phyloP scores from a whole-genome alignment of 2,113 vertebrate species.

The Rissa tridactyla region DNA sequence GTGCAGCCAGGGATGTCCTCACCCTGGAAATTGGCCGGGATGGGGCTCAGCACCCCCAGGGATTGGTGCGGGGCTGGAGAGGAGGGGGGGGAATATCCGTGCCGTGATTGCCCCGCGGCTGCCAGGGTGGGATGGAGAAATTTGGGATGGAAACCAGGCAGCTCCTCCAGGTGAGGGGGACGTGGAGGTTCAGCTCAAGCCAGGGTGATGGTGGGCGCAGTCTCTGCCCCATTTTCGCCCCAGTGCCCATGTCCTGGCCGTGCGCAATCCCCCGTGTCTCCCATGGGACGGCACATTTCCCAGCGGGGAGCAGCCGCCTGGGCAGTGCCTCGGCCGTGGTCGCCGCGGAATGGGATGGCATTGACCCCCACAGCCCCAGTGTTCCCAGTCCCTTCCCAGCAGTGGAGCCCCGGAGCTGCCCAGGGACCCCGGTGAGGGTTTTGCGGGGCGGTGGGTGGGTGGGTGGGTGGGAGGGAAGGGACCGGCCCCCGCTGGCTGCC shows the following conservation, averaged over 20 bases:
- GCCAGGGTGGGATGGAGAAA: background rate
- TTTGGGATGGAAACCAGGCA: background rate
- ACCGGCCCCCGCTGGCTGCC: fast-evolving
- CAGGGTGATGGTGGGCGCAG: too few relatives aligned
- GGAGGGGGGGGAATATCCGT: background rate
- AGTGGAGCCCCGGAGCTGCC: background rate
- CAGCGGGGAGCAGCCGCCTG: background rate
- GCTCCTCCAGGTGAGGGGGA: background rate
- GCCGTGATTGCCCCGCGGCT: background rate
- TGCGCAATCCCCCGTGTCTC: background rate
- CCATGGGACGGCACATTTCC: fast-evolving
- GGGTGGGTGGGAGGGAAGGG: background rate
- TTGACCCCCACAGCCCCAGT: background rate
- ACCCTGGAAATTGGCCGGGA: background rate
- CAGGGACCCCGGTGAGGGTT: background rate
- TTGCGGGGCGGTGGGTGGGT: background rate
- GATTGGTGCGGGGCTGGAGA: background rate
- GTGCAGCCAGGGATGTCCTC: background rate
- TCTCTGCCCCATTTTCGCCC: background rate
- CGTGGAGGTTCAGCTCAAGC: background rate
- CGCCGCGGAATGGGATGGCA: fast-evolving
- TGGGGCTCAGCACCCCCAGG: background rate
- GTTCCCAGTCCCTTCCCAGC: background rate
- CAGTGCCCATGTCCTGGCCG: fast-evolving
- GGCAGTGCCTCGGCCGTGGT: background rate